Base-by-base conservation (phyloP, 2,113 vertebrate genomes). In the Theropithecus gelada region DNA sequence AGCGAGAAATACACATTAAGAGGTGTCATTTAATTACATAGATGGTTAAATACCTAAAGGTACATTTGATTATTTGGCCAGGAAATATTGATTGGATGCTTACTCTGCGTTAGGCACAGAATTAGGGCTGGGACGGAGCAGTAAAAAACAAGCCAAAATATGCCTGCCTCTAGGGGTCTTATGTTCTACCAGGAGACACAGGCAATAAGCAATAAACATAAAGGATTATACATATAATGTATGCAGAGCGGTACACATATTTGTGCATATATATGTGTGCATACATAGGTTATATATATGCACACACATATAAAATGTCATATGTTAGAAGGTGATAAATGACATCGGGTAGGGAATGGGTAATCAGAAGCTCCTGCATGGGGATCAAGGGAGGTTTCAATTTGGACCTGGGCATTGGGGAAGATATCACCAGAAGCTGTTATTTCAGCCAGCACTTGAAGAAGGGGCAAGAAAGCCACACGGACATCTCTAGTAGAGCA, bases 401-500 rank as follows among this genome's bases (percentile, higher is more conserved):
- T 57, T 80, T 27, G 92, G 18, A 78, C 14, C 1, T 14, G 40
- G 30, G n/a, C 43, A 10, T 55, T 7, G 30, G 20, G 1, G 16
- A 4, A 13, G 30, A 1, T 57, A 16, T 52, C n/a, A 22, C 18
- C 8, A 59, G 92, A 80, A 57, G 23, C 1, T 59, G 13, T 57
- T 8, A 45, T 18, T 45, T 35, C 35, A 38, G 38, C 13, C 7
- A 32, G 7, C 38, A 57, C 14, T 25, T 73, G 73, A 55, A 12
- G 27, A 81, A 81, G 2, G 4, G 10, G 20, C 7, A 40, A 55
- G 64, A 68, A 23, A 79, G 66, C 57, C 52, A 12, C 8, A 0
- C 0, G 18, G n/a, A 14, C 0, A 0, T 43, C 90, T 79, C 38
- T 48, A 16, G 8, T 4, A 23, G 25, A 20, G 10, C 35, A 5